Evolutionary conservation across 2,888 invertebrate genomes (phyloP).

Genomic region (Pollenia amentaria): DNA sequence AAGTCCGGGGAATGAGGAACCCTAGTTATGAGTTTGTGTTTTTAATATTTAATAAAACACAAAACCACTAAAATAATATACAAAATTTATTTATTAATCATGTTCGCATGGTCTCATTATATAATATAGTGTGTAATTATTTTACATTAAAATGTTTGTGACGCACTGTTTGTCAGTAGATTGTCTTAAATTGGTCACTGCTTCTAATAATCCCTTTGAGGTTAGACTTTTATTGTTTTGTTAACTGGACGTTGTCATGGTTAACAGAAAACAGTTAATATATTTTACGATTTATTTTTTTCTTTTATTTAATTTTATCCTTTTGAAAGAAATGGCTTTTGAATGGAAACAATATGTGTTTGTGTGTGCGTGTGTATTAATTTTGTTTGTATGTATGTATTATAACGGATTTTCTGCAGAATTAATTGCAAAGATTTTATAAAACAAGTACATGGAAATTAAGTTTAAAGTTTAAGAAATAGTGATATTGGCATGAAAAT

Average conservation of each 20-base stretch:
- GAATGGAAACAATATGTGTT: too few species aligned
- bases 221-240: constrained; percentile 33
- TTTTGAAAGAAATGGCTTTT: neutral
- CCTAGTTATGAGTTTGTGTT: neutral
- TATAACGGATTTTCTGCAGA: too few species aligned
- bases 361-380: too few species aligned
- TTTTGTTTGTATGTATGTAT: too few species aligned
- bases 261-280: neutral
- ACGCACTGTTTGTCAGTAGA: neutral
- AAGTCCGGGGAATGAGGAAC: too few species aligned
- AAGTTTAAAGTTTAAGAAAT: too few species aligned
- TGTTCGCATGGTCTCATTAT: too few species aligned
- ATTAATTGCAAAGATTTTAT: too few species aligned
- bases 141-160: neutral
- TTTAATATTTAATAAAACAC: neutral
- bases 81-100: neutral
- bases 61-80: constrained; percentile 25
- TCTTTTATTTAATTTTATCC: neutral
- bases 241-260: constrained; percentile 20
- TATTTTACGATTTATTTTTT: neutral
- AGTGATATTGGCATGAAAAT: too few species aligned
- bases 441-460: too few species aligned
- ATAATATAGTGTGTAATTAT: too few species aligned
- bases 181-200: constrained; percentile 12
- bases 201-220: constrained; percentile 34